Evolutionary conservation across 1,140 invertebrate species (phyloP).

Genomic region (Diuraphis noxia): DNA sequence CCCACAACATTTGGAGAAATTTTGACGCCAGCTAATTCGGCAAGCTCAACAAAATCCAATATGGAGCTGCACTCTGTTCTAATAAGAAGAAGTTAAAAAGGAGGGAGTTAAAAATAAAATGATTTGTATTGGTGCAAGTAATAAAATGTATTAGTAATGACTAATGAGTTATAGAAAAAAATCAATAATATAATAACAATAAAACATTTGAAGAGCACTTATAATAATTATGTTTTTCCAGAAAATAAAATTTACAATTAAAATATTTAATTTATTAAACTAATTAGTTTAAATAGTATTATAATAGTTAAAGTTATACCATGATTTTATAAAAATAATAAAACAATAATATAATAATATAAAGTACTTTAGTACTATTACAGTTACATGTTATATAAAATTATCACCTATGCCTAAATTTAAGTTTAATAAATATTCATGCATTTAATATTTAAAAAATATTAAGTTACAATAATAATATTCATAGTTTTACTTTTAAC

Average conservation of each 20-base stretch:
- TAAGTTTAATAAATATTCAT: constrained; percentile 4
- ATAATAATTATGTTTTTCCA: neutral
- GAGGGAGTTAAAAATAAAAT: neutral
- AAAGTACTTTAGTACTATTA: neutral
- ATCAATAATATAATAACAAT: neutral
- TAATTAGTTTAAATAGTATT: neutral
- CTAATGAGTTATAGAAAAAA: neutral
- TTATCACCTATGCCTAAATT: neutral
- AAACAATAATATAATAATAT: neutral
- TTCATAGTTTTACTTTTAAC: neutral
- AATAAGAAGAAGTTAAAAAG: constrained; percentile 46
- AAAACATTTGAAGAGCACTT: neutral
- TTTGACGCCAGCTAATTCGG: constrained; percentile 29
- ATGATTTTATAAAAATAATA: neutral
- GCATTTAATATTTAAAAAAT: neutral
- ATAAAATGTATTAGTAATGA: neutral
- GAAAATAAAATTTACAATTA: constrained; percentile 4
- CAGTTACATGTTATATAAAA: neutral
- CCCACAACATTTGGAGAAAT: constrained; percentile 25
- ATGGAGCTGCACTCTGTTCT: constrained; percentile 35
- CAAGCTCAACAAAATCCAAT: constrained; percentile 47
- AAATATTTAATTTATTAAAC: neutral
- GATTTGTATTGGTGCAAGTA: neutral
- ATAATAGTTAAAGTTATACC: neutral
- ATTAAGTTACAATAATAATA: neutral